Evolutionary conservation across 1,140 invertebrate genomes (phyloP).

Genomic region (Lineus longissimus): DNA sequence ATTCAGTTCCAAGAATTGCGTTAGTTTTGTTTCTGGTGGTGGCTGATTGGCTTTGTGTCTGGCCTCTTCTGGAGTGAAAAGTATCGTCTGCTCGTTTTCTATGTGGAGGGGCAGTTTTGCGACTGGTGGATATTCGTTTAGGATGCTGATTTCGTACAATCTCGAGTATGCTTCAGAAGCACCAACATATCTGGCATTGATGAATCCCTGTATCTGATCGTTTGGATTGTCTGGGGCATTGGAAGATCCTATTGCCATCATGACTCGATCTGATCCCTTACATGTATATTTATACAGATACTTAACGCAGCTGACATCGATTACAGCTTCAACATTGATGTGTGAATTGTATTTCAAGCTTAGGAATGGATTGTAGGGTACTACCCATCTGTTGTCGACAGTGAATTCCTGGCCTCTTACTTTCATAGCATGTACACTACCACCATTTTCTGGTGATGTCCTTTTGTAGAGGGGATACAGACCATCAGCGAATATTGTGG

Average conservation of each 20-base stretch:
- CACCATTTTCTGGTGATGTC: not conserved
- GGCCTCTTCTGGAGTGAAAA: not conserved
- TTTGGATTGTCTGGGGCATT: no score
- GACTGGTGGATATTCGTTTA: not conserved
- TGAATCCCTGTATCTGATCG: not conserved
- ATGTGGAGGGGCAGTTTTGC: not conserved
- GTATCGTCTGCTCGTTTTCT: not conserved
- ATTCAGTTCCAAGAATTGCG: not conserved
- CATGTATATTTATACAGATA: constrained; percentile 48
- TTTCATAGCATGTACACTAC: not conserved
- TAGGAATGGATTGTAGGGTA: constrained; percentile 24
- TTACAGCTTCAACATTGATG: constrained; percentile 20
- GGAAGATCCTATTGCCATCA: not conserved
- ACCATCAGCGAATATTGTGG: not conserved
- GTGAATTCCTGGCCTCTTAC: not conserved
- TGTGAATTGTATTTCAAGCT: constrained; percentile 18
- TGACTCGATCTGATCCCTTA: constrained; percentile 34
- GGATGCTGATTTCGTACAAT: not conserved
- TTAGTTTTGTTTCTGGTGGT: not conserved
- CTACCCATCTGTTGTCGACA: constrained; percentile 11
- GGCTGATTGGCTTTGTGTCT: not conserved
- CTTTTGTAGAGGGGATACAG: not conserved
- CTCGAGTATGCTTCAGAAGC: not conserved
- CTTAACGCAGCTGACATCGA: not conserved
- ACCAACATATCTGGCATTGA: constrained; percentile 1